Conservation (phyloP, 2,797 vertebrate genomes). For the Coreius guichenoti region DNA sequence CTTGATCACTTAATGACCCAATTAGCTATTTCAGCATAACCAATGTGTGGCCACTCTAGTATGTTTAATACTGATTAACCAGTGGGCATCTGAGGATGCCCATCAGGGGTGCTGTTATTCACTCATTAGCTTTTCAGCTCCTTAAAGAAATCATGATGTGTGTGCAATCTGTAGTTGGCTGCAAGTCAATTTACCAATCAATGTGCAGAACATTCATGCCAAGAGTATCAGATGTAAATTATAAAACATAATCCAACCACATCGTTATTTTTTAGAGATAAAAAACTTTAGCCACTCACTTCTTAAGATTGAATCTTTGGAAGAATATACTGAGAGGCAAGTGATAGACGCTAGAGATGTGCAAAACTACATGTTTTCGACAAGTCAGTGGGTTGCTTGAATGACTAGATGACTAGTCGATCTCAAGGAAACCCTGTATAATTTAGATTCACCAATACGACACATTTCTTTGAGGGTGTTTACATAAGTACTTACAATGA, state of each 20-base stretch:
- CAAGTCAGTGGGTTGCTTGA: background rate
- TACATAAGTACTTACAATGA: background rate
- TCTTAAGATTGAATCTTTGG: background rate
- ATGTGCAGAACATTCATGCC: background rate
- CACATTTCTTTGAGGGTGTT: background rate
- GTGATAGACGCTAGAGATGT: background rate
- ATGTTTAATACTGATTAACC: conserved; percentile 25
- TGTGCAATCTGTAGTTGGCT: conserved; percentile 36
- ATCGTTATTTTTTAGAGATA: background rate
- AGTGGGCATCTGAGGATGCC: background rate
- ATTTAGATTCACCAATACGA: background rate
- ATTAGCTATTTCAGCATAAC: conserved; percentile 55
- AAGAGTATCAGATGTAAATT: conserved; percentile 13
- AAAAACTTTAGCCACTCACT: background rate
- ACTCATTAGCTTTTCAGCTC: conserved; percentile 23
- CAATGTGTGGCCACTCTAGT: conserved; percentile 35
- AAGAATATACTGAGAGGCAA: background rate
- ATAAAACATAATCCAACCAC: background rate
- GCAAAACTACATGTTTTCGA: background rate
- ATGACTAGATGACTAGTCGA: background rate
- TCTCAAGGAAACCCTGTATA: background rate
- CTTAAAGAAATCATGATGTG: conserved; percentile 43
- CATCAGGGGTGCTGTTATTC: conserved; percentile 12
- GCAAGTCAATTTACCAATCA: conserved; percentile 20
- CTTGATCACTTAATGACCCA: conserved; percentile 53